Base-by-base conservation (phyloP, 2,888 invertebrate species). In the Eulithis testata region DNA sequence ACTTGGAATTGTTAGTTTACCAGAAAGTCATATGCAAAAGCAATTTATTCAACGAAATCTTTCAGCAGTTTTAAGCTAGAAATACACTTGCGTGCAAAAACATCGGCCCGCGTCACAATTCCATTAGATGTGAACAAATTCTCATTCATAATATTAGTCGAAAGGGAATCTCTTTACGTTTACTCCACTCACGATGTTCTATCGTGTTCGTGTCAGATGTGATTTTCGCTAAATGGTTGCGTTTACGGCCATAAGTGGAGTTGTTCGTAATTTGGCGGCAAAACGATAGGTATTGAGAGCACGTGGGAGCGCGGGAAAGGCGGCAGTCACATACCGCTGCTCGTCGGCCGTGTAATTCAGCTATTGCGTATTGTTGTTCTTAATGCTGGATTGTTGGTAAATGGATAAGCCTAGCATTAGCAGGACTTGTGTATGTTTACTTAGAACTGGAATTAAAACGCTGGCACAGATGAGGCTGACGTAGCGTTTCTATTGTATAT, bases 291-390 rank as follows among this genome's bases (percentile, higher is more conserved):
- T 37, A 53, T 45, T 60, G 58, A 45, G 60, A 47, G 54, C 45
- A 60, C 54, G 60, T 60, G 60, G 47, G 60, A 60, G 47, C 60
- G 43, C 40, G 45, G 53, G 60, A 37, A 47, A 60, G 37, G 53
- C 45, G 37, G 14, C 60, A n/a, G 53, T 53, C 60, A 45, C 60
- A 60, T 54, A 27, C 31, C 31, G 56, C 49, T 58, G 65, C 27
- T 54, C 62, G 65, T 21, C 47, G 40, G 53, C 58, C 70, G 61
- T 63, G 53, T 63, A 54, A 62, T 49, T 21, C 58, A 52, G 53
- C 57, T 40, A 69, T 65, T 60, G 57, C 57, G 64, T 64, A 68
- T 68, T 70, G 70, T 66, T 63, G 64, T 53, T 21, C 21, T 2
- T 61, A 61, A 55, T 62, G 49, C 50, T 40, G 55, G 50, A 31